Evolutionary conservation across 2,797 vertebrate species (phyloP).

Genomic region (Ctenopoma kingsleyae): DNA sequence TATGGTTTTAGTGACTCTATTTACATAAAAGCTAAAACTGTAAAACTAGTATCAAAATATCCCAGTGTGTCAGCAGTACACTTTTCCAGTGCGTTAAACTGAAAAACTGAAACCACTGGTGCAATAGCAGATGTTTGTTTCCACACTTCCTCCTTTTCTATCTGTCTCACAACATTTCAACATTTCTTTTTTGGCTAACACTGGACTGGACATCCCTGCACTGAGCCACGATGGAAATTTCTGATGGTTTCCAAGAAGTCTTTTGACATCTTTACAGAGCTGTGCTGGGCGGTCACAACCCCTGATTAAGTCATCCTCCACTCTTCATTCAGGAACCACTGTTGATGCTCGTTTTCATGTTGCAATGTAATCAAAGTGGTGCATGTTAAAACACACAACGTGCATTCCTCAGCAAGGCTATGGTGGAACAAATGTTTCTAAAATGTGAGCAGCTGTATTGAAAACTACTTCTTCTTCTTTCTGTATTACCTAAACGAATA

Average conservation of each 20-base stretch:
- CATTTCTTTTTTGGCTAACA: slow-evolving; percentile 9
- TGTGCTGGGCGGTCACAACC: neutral
- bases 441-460: neutral
- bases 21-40: too few species aligned
- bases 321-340: neutral
- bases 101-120: neutral
- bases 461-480: too few species aligned
- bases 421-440: neutral
- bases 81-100: neutral
- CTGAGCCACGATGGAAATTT: slow-evolving; percentile 16
- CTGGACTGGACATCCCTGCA: neutral
- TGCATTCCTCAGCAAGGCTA: neutral
- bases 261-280: slow-evolving; percentile 9
- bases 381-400: neutral
- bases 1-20: neutral
- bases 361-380: slow-evolving; percentile 5
- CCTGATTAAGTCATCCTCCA: slow-evolving; percentile 10
- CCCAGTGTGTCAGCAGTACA: neutral
- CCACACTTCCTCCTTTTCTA: slow-evolving; percentile 39
- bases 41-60: neutral
- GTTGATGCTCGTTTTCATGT: slow-evolving; percentile 16
- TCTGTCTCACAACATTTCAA: slow-evolving; percentile 9
- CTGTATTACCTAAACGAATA: neutral
- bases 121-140: slow-evolving; percentile 18
- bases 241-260: slow-evolving; percentile 4